Percentiles rank a stretch among this genome's conserved stretches.
Evolutionary conservation across 2,113 vertebrate genomes (phyloP).

Genomic region (Anoplopoma fimbria): DNA sequence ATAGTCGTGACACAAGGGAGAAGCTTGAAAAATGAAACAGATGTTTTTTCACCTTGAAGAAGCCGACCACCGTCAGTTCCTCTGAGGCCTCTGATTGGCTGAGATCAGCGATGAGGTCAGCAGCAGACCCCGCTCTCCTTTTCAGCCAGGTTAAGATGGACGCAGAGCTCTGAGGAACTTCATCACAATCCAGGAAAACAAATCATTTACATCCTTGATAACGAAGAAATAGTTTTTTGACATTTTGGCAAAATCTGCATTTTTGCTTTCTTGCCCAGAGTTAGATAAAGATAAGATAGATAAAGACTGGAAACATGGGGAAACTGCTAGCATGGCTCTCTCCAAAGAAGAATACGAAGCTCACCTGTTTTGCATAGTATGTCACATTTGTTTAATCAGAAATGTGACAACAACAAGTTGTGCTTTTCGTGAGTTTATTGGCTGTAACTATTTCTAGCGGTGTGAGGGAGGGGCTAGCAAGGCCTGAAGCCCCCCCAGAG

Average conservation of each 20-base stretch:
- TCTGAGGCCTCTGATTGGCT: constrained; percentile 80
- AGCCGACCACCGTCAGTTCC: constrained; percentile 88
- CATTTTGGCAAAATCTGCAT: not conserved
- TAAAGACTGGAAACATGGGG: not conserved
- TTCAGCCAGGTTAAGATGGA: constrained; percentile 91
- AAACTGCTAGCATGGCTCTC: not conserved
- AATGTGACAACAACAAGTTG: no score
- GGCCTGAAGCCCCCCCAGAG: not conserved
- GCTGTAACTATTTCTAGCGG: no score
- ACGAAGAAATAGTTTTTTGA: not conserved
- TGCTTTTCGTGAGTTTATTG: no score
- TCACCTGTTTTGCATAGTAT: not conserved
- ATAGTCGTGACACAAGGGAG: not conserved
- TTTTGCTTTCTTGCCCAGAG: not conserved
- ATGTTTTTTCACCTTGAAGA: constrained; percentile 89
- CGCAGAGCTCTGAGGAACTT: constrained; percentile 87
- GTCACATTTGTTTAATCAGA: not conserved
- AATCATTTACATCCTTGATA: not conserved
- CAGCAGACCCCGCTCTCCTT: constrained; percentile 87
- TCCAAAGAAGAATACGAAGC: not conserved
- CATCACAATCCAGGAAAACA: constrained; percentile 33
- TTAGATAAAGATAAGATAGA: not conserved
- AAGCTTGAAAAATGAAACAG: not conserved
- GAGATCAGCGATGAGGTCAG: constrained; percentile 83
- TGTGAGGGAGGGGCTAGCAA: not conserved